Evolutionary conservation across 2,797 vertebrate genomes (phyloP), one percentile per base, ranked within the genome.

Genomic region (Rhinatrema bivittatum): DNA sequence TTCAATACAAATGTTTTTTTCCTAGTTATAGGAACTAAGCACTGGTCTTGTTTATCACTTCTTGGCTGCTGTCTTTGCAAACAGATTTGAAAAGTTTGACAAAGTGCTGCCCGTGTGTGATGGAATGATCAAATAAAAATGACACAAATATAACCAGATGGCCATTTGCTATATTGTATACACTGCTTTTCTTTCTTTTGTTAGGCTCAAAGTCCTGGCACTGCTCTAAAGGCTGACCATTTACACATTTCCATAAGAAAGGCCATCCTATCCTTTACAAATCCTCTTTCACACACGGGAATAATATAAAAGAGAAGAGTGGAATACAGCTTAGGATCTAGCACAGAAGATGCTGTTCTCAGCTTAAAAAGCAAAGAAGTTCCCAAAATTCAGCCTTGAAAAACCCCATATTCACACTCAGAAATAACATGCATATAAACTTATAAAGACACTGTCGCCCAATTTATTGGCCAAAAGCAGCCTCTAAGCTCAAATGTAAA

Each of bases 401-500:
- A 60, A n/a, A 41, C 39, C 63, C 29, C 17, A 35, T 34, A 65
- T 70, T 75, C 65, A 29, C 11, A 56, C 16, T 3, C 23, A 50
- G 34, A 39, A 45, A 22, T 52, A 44, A 10, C 30, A 32, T 9
- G 41, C 36, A 27, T 35, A 65, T 10, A 20, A 16, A 20, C 1
- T 33, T 25, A 46, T 53, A 53, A 54, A 46, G 45, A 69, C 50
- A 37, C 42, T 30, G 41, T 50, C 41, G 45, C 35, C 35, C 29
- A 52, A 53, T 72, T 71, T 64, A 75, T 46, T n/a, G n/a, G n/a
- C n/a, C n/a, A n/a, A n/a, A n/a, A n/a, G n/a, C 55, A n/a, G 47
- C 53, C 47, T 52, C 61, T 4, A 64, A 76, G 57, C 56, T 61
- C 41, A 49, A 65, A 59, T 46, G 36, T 12, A 49, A 58, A 42